Evolutionary conservation across 1,140 invertebrate species (phyloP).

Genomic region (Macrobrachium rosenbergii): DNA sequence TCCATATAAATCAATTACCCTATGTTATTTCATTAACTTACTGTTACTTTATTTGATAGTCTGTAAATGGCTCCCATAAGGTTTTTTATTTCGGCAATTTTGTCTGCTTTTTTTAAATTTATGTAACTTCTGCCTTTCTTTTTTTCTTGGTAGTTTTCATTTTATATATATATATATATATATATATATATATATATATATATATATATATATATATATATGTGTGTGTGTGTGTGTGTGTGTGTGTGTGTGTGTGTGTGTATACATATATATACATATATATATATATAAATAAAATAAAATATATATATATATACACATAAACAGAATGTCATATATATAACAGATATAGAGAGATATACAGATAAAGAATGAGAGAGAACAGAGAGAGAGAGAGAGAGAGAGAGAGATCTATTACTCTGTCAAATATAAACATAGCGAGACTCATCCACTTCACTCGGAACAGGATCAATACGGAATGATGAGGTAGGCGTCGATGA

Average conservation of each 20-base stretch:
- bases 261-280: conserved; percentile 43
- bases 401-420: background rate
- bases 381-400: conserved; percentile 21
- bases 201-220: conserved; percentile 46
- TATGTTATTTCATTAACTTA: too few relatives aligned
- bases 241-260: conserved; percentile 27
- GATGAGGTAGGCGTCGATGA: too few relatives aligned
- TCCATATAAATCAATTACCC: too few relatives aligned
- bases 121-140: too few relatives aligned
- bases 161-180: too few relatives aligned
- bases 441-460: background rate
- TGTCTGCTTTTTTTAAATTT: too few relatives aligned
- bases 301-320: conserved; percentile 31
- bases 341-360: conserved; percentile 8
- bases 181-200: conserved; percentile 46
- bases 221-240: conserved; percentile 10
- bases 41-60: too few relatives aligned
- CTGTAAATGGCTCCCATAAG: too few relatives aligned
- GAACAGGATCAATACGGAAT: too few relatives aligned
- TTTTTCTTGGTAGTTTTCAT: too few relatives aligned
- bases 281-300: conserved; percentile 38
- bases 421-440: background rate
- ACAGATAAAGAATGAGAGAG: background rate
- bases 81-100: too few relatives aligned
- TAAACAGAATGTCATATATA: background rate